These are phyloP conservation scores for Laothoe populi DNA, from an alignment of 2,888 invertebrate genomes.

Conservation along the genomic window DNA sequence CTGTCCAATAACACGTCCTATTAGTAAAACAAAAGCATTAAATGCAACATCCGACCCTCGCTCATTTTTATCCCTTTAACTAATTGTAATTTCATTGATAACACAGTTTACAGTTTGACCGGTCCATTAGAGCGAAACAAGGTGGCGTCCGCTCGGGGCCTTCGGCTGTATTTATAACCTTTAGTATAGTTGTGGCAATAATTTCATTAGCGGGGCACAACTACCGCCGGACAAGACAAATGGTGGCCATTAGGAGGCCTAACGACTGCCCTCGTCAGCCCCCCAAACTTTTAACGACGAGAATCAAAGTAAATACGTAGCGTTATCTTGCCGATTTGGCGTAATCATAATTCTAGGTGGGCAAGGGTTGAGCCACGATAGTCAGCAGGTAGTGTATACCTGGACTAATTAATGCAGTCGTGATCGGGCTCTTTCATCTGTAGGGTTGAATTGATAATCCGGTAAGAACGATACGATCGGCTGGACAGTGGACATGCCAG, in stretches of 20 bases:
- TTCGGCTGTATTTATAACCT: slow-evolving; percentile 83
- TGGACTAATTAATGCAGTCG: slow-evolving; percentile 55
- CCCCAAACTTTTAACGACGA: slow-evolving; percentile 83
- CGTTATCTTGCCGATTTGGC: slow-evolving; percentile 82
- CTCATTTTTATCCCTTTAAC: slow-evolving; percentile 76
- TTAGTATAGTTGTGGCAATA: slow-evolving; percentile 84
- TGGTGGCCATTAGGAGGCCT: slow-evolving; percentile 83
- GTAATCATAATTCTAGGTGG: slow-evolving; percentile 74
- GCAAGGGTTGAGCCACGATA: slow-evolving; percentile 69
- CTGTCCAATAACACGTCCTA: slow-evolving; percentile 25
- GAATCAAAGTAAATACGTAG: slow-evolving; percentile 84
- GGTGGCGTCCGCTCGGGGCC: slow-evolving; percentile 77
- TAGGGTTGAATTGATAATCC: slow-evolving; percentile 25
- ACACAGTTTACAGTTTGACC: slow-evolving; percentile 85
- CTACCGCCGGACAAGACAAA: slow-evolving; percentile 85
- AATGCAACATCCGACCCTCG: slow-evolving; percentile 74
- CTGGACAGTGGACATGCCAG: slow-evolving; percentile 31
- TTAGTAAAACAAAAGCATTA: slow-evolving; percentile 60
- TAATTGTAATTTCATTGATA: slow-evolving; percentile 85
- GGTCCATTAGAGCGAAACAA: slow-evolving; percentile 83
- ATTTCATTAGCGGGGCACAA: slow-evolving; percentile 85
- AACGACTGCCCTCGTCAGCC: slow-evolving; percentile 82
- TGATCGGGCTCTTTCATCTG: slow-evolving; percentile 34
- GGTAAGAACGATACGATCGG: slow-evolving; percentile 17
- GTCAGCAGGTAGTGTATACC: slow-evolving; percentile 64